Base-by-base conservation (phyloP, 2,797 vertebrate species). In the Harpagifer antarcticus region DNA sequence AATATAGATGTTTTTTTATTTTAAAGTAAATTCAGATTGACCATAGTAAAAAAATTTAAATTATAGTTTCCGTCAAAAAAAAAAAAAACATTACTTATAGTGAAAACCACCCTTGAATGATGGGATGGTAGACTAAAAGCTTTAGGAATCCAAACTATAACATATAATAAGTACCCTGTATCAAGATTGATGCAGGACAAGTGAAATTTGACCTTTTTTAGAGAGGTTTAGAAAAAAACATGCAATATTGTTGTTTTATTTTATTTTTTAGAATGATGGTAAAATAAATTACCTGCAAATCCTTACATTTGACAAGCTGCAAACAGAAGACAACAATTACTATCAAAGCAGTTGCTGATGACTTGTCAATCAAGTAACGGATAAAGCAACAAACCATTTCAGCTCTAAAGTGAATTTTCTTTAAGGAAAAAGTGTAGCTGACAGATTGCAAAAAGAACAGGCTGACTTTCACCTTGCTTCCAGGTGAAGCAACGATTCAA, bases 401-500 rank as follows among this genome's bases (percentile, higher is more conserved):
- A 45, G 23, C 27, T 27, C 0, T 8, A 4, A 11, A 3, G 31
- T 10, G 43, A 17, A 65, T 16, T 1, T 8, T 19, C 15, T 3
- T 48, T 14, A 4, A 61, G 7, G 27, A 27, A 14, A 53, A 68
- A 33, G 16, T 0, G 1, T 0, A 50, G n/a, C 49, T 27, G 44
- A 20, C 40, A 48, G 31, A 49, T 5, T 1, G 16, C 33, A 62
- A 44, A 42, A 15, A 42, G 27, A 27, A 27, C 27, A 27, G 27
- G 27, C 53, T 59, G 50, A 27, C 60, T 86, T 19, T 88, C 60
- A 17, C 61, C 79, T 89, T 70, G 16, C 63, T 77, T 62, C 19
- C 69, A 99, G 98, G 97, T 99, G 69, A 96, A 92, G 83, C 88
- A 89, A 44, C 96, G 98, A 17, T 96, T 95, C 16, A 95, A 92